Evolutionary conservation across 2,113 vertebrate species (phyloP).

Genomic region (Pelecanus crispus): DNA sequence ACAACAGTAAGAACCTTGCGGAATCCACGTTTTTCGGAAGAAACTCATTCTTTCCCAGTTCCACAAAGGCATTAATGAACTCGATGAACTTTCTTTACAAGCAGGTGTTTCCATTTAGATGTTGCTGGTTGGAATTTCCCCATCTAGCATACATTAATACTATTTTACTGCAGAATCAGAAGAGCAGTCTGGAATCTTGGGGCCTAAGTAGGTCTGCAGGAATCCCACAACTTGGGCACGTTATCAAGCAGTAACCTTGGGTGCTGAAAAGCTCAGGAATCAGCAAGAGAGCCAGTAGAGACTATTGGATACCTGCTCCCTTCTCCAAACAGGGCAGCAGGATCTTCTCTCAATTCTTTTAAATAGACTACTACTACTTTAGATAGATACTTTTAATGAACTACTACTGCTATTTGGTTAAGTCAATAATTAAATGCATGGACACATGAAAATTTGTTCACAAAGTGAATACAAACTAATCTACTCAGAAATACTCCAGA

Average conservation of each 20-base stretch:
- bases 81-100: background rate
- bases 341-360: background rate
- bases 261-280: background rate
- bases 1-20: background rate
- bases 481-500: background rate
- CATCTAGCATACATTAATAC: background rate
- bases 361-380: background rate
- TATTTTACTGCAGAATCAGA: background rate
- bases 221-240: background rate
- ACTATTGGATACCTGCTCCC: background rate
- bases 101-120: background rate
- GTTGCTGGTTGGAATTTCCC: background rate
- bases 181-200: background rate
- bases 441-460: background rate
- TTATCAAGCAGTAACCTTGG: background rate
- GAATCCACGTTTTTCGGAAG: background rate
- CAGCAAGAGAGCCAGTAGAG: too few relatives aligned
- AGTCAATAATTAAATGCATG: background rate
- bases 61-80: background rate
- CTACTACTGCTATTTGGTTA: background rate
- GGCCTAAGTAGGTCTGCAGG: background rate
- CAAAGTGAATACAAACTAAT: background rate
- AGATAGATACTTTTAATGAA: background rate
- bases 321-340: background rate
- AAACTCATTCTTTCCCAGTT: background rate